Conservation (phyloP, 2,113 vertebrate species). For the Archocentrus centrarchus region DNA sequence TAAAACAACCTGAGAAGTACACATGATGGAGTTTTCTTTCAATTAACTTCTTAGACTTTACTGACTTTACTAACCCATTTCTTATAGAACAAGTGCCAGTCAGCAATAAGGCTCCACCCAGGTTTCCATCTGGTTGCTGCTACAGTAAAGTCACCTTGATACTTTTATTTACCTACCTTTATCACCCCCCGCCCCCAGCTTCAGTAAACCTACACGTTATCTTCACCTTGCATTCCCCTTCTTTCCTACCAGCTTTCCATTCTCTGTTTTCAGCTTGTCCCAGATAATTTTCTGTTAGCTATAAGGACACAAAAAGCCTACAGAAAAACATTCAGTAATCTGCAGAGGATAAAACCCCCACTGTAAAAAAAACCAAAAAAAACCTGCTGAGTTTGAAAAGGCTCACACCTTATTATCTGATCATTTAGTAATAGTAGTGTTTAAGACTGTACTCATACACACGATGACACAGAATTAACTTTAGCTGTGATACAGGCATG, state of each 20-base stretch:
- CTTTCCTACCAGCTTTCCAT: constrained; percentile 29
- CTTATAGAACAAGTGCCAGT: too few relatives aligned
- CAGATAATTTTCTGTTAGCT: not conserved
- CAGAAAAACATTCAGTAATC: not conserved
- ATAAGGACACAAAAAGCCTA: not conserved
- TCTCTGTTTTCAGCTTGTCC: constrained; percentile 8
- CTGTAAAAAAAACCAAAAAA: not conserved
- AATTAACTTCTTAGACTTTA: too few relatives aligned
- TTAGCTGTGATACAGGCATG: not conserved
- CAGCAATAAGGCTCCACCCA: rapidly evolving
- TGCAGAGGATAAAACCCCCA: not conserved
- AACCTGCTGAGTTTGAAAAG: not conserved
- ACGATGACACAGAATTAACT: not conserved
- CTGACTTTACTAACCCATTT: too few relatives aligned
- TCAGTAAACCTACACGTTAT: constrained; percentile 14
- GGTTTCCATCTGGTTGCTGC: not conserved
- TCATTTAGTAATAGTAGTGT: not conserved
- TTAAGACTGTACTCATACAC: not conserved
- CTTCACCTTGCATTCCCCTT: not conserved
- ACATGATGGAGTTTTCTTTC: too few relatives aligned
- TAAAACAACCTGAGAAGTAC: not conserved
- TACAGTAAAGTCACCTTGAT: constrained; percentile 49
- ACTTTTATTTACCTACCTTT: constrained; percentile 32
- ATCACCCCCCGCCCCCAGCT: constrained; percentile 1
- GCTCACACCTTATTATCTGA: not conserved